Evolutionary conservation across 2,113 vertebrate species (phyloP).

Genomic region (Channa maculata): DNA sequence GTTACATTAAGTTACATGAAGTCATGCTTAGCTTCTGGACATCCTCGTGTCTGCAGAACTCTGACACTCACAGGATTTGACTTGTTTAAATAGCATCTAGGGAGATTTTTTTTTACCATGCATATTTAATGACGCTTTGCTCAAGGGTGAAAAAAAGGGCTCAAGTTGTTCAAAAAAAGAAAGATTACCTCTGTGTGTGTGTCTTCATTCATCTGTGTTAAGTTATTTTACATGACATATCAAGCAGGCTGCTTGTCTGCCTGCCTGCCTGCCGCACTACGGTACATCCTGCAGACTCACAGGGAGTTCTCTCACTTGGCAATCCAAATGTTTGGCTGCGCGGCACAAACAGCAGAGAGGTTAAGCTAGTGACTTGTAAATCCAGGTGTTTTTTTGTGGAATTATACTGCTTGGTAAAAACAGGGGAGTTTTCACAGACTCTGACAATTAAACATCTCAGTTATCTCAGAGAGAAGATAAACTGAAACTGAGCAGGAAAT

Average conservation of each 20-base stretch:
- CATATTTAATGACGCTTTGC: conserved; percentile 40
- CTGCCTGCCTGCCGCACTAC: conserved; percentile 11
- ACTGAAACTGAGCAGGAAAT: neutral
- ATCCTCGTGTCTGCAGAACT: neutral
- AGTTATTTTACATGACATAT: conserved; percentile 20
- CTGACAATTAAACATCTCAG: conserved; percentile 32
- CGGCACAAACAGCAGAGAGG: conserved; percentile 41
- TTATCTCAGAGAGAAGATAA: neutral
- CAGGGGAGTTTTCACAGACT: conserved; percentile 19
- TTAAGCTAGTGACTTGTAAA: conserved; percentile 28
- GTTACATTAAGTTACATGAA: conserved; percentile 23
- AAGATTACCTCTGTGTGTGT: neutral
- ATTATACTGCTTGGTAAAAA: conserved; percentile 16
- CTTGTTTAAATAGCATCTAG: conserved; percentile 37
- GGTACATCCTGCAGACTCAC: conserved; percentile 18
- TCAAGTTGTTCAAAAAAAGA: conserved; percentile 3
- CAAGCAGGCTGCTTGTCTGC: neutral
- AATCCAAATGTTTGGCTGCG: conserved; percentile 45
- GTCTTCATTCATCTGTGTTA: conserved; percentile 13
- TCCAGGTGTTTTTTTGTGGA: conserved; percentile 56
- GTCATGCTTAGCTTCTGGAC: conserved; percentile 3
- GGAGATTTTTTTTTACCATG: conserved; percentile 35
- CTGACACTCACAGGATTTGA: conserved; percentile 32
- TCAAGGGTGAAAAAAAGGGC: conserved; percentile 33
- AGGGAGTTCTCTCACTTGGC: conserved; percentile 36